Base-by-base conservation (phyloP, 2,113 vertebrate genomes). In the Lophotis ruficrista region DNA sequence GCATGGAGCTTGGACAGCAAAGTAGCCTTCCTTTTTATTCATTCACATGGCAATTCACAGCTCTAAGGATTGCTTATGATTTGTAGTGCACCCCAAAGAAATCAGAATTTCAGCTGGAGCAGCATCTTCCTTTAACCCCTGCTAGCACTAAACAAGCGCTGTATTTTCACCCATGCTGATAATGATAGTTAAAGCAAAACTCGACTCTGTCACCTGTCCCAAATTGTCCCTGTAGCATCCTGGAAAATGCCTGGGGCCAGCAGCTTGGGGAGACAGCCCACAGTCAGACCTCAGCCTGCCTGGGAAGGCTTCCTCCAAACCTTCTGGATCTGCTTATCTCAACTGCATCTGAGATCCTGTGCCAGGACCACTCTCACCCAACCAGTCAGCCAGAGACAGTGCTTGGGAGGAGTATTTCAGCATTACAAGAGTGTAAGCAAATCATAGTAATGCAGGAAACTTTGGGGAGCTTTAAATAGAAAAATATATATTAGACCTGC, bases 21-120 rank as follows among this genome's bases (percentile, higher is more conserved):
- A 84, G 57, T 71, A 77, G 60, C 38, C 61, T 96, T 94, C 73
- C 27, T 91, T 96, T 96, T 79, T 69, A 75, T 92, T 92, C 53
- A 71, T 95, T 91, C 88, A 82, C 87, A 60, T 51, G 37, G 45
- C 51, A 95, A 89, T 85, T 94, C 91, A 87, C 54, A 94, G 51
- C 41, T 84, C 37, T 38, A 68, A 93, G 47, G 30, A 56, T 77
- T 79, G 50, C 10, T 82, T 89, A 28, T n/a, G 33, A 78, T 50
- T 83, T 89, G 57, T 57, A 90, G 56, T 20, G 48, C 79, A 93
- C 38, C 35, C 35, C 68, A 69, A 45, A 95, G 38, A 94, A 91
- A 75, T 24, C 12, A 77, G 58, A 75, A 68, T 23, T 82, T 80
- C 64, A 54, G 28, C 10, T 87, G 43, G 33, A 84, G 72, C 25